phyloP scores from a whole-genome alignment of 2,888 invertebrate genomes.

The Unio delphinus region DNA sequence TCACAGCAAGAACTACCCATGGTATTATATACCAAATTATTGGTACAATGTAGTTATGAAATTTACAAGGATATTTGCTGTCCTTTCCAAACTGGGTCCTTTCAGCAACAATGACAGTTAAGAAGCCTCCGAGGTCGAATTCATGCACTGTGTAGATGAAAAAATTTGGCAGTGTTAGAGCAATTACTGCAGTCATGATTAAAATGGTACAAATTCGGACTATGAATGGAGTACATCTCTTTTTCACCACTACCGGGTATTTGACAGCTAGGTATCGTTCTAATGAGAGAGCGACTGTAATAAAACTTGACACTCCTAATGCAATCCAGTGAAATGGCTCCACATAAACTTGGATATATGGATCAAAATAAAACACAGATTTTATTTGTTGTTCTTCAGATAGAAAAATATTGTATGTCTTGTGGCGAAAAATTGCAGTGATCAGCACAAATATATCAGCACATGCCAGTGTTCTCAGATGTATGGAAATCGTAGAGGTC shows the following conservation, averaged over 20 bases:
- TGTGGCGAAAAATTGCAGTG: constrained; percentile 47
- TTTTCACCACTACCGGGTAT: constrained; percentile 35
- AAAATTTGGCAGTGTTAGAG: constrained; percentile 38
- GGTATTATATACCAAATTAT: constrained; percentile 47
- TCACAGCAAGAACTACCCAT: constrained; percentile 28
- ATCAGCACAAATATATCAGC: constrained; percentile 50
- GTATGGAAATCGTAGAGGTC: constrained; percentile 42
- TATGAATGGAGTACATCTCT: constrained; percentile 19
- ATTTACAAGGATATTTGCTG: constrained; percentile 36
- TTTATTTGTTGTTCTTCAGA: constrained; percentile 27
- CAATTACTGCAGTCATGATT: constrained; percentile 12
- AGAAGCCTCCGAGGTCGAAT: constrained; percentile 16
- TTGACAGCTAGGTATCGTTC: constrained; percentile 44
- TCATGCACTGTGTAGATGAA: constrained; percentile 26
- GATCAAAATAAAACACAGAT: constrained; percentile 35
- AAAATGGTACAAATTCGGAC: constrained; percentile 22
- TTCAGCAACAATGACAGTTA: constrained; percentile 19
- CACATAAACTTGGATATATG: constrained; percentile 42
- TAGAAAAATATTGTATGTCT: constrained; percentile 42
- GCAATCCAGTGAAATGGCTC: constrained; percentile 46
- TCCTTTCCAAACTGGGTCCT: constrained; percentile 26
- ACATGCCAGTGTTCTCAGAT: constrained; percentile 44
- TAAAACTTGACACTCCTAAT: constrained; percentile 43
- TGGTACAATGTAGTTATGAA: constrained; percentile 41
- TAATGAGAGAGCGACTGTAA: constrained; percentile 41